Evolutionary conservation across 2,113 vertebrate genomes (phyloP).

Genomic region (Euleptes europaea): DNA sequence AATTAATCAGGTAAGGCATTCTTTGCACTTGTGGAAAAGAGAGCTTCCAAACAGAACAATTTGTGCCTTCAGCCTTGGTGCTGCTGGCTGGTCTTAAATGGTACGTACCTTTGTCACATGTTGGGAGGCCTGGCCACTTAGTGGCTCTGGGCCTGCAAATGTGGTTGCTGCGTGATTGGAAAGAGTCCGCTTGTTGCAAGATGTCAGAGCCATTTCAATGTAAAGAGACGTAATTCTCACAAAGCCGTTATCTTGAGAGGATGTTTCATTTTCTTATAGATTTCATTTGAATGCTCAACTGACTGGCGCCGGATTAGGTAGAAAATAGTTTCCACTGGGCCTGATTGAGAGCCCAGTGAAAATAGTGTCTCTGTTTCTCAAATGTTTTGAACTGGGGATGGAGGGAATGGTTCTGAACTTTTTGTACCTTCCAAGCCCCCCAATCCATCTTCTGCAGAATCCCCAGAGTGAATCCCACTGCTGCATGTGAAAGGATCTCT

Average conservation of each 20-base stretch:
- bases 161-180: not conserved
- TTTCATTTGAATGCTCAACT: not conserved
- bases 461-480: too few species aligned
- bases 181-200: not conserved
- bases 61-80: conserved; percentile 12
- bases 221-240: rapidly evolving
- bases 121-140: too few species aligned
- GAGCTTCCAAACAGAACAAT: conserved; percentile 36
- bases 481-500: too few species aligned
- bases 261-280: not conserved
- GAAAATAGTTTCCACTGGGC: not conserved
- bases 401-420: too few species aligned
- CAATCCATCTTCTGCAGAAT: too few species aligned
- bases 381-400: too few species aligned
- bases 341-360: not conserved
- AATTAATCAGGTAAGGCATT: conserved; percentile 90
- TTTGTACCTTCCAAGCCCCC: too few species aligned
- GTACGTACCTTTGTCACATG: not conserved
- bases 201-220: not conserved
- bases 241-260: not conserved
- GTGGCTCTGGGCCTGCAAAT: rapidly evolving
- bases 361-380: not conserved
- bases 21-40: conserved; percentile 43
- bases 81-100: conserved; percentile 28
- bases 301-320: not conserved